phyloP scores from a whole-genome alignment of 2,797 vertebrate genomes.

The Sebastes iracundus region DNA sequence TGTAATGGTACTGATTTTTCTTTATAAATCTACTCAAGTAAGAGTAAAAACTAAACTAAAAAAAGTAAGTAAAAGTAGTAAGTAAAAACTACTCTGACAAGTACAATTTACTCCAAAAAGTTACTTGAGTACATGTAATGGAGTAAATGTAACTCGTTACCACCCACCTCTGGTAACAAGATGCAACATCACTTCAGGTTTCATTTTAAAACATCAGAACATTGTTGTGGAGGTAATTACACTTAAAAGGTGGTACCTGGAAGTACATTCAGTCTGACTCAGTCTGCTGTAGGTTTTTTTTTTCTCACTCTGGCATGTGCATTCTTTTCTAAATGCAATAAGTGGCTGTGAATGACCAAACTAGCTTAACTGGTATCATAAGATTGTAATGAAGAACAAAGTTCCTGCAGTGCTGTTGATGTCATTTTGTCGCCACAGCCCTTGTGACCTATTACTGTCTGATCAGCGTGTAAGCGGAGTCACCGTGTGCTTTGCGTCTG shows the following conservation, averaged over 20 bases:
- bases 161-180: too few species aligned
- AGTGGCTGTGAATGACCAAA: constrained; percentile 61
- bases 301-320: constrained; percentile 24
- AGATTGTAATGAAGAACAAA: constrained; percentile 52
- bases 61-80: too few species aligned
- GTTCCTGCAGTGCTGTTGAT: constrained; percentile 22
- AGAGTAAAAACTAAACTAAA: too few species aligned
- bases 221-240: neutral
- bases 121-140: too few species aligned
- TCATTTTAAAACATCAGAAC: neutral
- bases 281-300: neutral
- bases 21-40: too few species aligned
- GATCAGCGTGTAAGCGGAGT: constrained; percentile 24
- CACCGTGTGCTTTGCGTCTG: constrained; percentile 19
- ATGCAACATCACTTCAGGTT: neutral
- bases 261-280: neutral
- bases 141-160: too few species aligned
- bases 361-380: constrained; percentile 73
- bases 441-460: constrained; percentile 35
- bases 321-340: constrained; percentile 70
- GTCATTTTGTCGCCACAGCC: neutral
- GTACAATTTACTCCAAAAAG: too few species aligned
- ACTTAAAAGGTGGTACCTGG: neutral
- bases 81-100: too few species aligned
- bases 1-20: too few species aligned